phyloP scores from a whole-genome alignment of 1,140 invertebrate species.

The Artemia franciscana region DNA sequence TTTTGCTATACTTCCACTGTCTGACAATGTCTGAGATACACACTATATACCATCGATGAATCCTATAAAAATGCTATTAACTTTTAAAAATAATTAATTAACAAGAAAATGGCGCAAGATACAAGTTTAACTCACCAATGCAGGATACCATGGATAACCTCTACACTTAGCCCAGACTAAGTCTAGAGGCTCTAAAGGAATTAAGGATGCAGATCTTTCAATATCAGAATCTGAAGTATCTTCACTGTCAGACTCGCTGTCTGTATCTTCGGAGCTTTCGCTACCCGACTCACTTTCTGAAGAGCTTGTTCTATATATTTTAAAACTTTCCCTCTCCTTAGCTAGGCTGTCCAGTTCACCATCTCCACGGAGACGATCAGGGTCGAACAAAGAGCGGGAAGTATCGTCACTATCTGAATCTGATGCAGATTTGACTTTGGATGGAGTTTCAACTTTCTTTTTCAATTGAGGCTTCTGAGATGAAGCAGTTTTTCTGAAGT shows the following conservation, averaged over 20 bases:
- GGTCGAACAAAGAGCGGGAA: neutral
- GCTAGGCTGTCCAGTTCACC: neutral
- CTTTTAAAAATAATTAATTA: too few species aligned
- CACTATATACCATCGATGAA: too few species aligned
- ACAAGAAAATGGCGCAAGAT: too few species aligned
- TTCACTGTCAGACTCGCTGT: neutral
- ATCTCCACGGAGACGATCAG: neutral
- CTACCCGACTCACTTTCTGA: conserved; percentile 12
- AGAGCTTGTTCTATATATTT: conserved; percentile 23
- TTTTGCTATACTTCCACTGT: too few species aligned
- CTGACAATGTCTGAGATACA: too few species aligned
- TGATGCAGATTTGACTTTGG: neutral
- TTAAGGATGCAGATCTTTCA: conserved; percentile 14
- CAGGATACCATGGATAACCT: conserved; percentile 90
- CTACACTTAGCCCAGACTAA: conserved; percentile 91
- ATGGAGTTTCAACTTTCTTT: neutral
- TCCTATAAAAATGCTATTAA: too few species aligned
- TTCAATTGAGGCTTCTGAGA: neutral
- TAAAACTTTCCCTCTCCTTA: conserved; percentile 27
- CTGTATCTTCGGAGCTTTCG: conserved; percentile 3
- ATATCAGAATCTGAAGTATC: conserved; percentile 2
- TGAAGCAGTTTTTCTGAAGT: neutral
- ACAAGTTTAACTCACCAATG: conserved; percentile 40
- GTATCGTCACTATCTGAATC: neutral
- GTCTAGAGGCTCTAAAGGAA: conserved; percentile 47